Evolutionary conservation across 2,797 vertebrate genomes (phyloP), one percentile per base, ranked within the genome.

Genomic region (Poecilia picta): DNA sequence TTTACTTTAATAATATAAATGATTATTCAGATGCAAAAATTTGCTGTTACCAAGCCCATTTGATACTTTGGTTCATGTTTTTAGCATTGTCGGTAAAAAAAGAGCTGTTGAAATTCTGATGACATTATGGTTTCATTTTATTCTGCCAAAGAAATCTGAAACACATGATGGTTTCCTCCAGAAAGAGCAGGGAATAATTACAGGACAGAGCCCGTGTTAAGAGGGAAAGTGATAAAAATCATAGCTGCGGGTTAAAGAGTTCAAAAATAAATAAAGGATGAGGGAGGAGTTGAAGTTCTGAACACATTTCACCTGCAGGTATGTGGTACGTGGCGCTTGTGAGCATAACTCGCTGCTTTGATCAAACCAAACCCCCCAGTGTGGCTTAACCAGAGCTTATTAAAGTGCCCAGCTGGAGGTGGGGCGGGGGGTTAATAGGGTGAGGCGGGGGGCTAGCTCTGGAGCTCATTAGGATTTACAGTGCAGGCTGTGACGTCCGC

Each of bases 351-450:
- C 93, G 92, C 96, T 95, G 96, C 88, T 74, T 85, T 81, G 95
- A 96, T 96, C 95, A 96, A 95, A 96, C 87, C 77, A 79, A 83
- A 73, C 72, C 91, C 90, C 90, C 91, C 93, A 18, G 86, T 89
- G 53, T 71, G 75, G 91, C 85, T 89, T 88, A 95, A 93, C 53
- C 91, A 89, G 86, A 73, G 89, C 90, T 93, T 95, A 96, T 95
- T 94, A 95, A 95, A 96, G 92, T 5, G 68, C 91, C 90, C 93
- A 89, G 93, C 86, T 80, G 90, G 95, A 91, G 89, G 91, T 88
- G 87, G 84, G 92, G 91, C 78, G 77, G 39, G 1, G 18, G 41
- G 76, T 5, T 23, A 23, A 8, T 2, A 23, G 20, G 41, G 76
- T 57, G 95, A 91, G 89, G 91, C 87, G 85, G 85, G 94, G 92